Percentiles rank a stretch among this genome's conserved stretches.
Evolutionary conservation across 2,888 invertebrate genomes (phyloP).

Genomic region (Drosophila mettleri): DNA sequence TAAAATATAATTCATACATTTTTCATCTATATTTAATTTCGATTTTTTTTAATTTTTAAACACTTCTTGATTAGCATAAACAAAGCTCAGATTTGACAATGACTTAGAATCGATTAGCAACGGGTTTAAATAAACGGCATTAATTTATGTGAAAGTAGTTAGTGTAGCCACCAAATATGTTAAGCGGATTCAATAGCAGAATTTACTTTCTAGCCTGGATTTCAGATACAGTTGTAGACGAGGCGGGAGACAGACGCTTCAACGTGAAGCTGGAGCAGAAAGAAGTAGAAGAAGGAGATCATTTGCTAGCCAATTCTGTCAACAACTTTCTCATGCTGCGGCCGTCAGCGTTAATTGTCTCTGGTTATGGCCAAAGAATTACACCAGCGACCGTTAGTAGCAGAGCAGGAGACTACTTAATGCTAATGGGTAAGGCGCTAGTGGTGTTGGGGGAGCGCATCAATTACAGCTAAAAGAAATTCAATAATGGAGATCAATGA

Average conservation of each 20-base stretch:
- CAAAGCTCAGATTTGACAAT: not conserved
- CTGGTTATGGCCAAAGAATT: slow-evolving; percentile 53
- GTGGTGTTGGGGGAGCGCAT: slow-evolving; percentile 9
- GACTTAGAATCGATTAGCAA: slow-evolving; percentile 38
- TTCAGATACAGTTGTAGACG: slow-evolving; percentile 41
- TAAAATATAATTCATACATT: too few species aligned
- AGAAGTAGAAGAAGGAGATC: slow-evolving; percentile 10
- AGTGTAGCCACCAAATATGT: slow-evolving; percentile 57
- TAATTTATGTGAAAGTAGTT: slow-evolving; percentile 68
- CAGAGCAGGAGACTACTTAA: slow-evolving; percentile 39
- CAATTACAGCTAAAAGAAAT: slow-evolving; percentile 81
- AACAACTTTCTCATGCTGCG: slow-evolving; percentile 74
- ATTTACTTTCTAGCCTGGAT: slow-evolving; percentile 80
- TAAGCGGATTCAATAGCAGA: slow-evolving; percentile 69
- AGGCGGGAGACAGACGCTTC: slow-evolving; percentile 25
- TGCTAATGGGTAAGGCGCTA: slow-evolving; percentile 46
- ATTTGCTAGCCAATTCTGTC: slow-evolving; percentile 61
- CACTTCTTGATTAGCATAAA: not conserved
- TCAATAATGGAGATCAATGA: slow-evolving; percentile 72
- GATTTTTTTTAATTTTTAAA: not conserved
- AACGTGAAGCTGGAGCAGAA: not conserved
- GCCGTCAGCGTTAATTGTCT: slow-evolving; percentile 67
- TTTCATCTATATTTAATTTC: too few species aligned
- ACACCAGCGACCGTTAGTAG: slow-evolving; percentile 55
- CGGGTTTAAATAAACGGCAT: slow-evolving; percentile 29